Evolutionary conservation across 2,888 invertebrate genomes (phyloP), one percentile per base, ranked within the genome.

Genomic region (Epinotia brunnichana): DNA sequence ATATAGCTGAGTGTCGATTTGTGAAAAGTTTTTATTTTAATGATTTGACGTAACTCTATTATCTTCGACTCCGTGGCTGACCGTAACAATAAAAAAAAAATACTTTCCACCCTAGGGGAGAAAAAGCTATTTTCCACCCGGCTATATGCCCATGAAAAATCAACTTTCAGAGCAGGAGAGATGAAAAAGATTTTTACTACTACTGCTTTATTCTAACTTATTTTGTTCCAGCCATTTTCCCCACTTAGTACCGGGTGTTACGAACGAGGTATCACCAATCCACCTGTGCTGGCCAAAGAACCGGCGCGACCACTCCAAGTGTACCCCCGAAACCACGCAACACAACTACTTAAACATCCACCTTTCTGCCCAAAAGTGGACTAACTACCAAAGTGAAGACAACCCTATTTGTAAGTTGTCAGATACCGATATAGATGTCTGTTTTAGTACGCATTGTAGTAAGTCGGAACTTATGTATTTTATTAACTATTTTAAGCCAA

Each of bases 401-500:
- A 79, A 89, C 9, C 79, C 85, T 0, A 81, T 87, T 13, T 74
- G 84, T 29, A 80, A 82, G 15, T 56, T 76, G 0, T 72, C 70
- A 0, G 78, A 80, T 0, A 77, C 82, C 0, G 81, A 82, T 1
- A 81, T 89, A n/a, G 89, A 94, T 66, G 94, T 96, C 0, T 96
- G 96, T 78, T 97, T 96, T 80, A 95, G 97, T 0, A 96, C 95
- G 21, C 97, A 98, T 80, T 95, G 96, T 3, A 97, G 97, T 2
- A 94, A 94, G 66, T 89, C 90, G 21, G 97, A 98, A 87, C 85
- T 97, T 0, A 84, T 93, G 57, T 94, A 94, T 76, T 95, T 97
- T 73, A 86, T 97, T 0, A 86, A 94, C 10, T 96, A 96, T 85
- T 93, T 97, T 10, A 89, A 94, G 54, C 96, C 97, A 0, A 86